Percentiles rank a stretch among this genome's conserved stretches.
Evolutionary conservation across 1,140 invertebrate genomes (phyloP).

Genomic region (Rhagoletis zephyria): DNA sequence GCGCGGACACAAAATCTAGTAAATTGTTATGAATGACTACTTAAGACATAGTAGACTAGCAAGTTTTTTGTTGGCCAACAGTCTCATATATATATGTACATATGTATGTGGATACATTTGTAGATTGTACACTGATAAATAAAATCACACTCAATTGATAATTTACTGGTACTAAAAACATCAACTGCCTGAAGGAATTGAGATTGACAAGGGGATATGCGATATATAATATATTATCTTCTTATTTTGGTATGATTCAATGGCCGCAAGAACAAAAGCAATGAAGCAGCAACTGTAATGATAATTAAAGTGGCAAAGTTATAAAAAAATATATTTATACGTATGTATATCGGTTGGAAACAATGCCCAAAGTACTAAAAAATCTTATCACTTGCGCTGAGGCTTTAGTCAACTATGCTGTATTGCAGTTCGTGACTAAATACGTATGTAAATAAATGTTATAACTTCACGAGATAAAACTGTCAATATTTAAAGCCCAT

Average conservation of each 20-base stretch:
- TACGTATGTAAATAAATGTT: too few species aligned
- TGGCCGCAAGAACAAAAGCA: not conserved
- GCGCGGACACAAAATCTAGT: not conserved
- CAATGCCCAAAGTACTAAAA: not conserved
- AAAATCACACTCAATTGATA: not conserved
- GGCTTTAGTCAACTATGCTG: not conserved
- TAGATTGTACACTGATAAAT: constrained; percentile 18
- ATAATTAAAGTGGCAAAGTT: not conserved
- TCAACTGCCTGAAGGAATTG: not conserved
- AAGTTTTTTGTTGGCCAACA: not conserved
- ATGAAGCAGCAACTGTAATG: not conserved
- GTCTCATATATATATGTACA: not conserved
- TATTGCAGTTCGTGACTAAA: not conserved
- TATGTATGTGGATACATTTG: too few species aligned
- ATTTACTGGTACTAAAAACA: not conserved
- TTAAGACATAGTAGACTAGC: not conserved
- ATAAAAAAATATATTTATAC: not conserved
- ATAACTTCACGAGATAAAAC: not conserved
- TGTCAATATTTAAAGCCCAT: not conserved
- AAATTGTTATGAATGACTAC: constrained; percentile 25
- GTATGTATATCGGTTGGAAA: not conserved
- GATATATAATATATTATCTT: not conserved
- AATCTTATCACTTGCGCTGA: not conserved
- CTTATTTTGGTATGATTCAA: too few species aligned
- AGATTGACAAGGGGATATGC: not conserved